Percentiles rank a stretch among this genome's conserved stretches.
Evolutionary conservation across 2,113 vertebrate genomes (phyloP).

Genomic region (Lagopus leucura): DNA sequence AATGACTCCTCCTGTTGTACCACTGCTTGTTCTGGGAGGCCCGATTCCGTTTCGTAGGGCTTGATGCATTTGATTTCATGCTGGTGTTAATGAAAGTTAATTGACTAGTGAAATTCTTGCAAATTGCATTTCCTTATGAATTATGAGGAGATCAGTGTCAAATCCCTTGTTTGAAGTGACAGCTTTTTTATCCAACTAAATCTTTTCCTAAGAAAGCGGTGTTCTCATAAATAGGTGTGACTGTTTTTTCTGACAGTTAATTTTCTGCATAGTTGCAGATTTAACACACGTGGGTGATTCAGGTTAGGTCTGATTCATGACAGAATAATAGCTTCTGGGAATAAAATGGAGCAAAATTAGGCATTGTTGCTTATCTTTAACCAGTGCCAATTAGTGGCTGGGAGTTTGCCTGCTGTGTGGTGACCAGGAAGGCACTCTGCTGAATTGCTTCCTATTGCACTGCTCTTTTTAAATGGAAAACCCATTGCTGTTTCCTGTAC

Average conservation of each 20-base stretch:
- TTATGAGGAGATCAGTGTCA: not conserved
- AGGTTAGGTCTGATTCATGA: not conserved
- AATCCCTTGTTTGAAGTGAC: not conserved
- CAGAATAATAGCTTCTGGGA: not conserved
- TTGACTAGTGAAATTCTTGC: not conserved
- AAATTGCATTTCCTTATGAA: not conserved
- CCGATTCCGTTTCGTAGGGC: not conserved
- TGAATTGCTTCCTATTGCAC: conserved; percentile 45
- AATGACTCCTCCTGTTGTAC: not conserved
- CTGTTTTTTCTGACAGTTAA: not conserved
- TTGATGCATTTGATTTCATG: not conserved
- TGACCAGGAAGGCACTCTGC: not conserved
- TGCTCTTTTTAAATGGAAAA: not conserved
- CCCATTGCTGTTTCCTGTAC: not conserved
- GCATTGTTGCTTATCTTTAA: not conserved
- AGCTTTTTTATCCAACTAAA: not conserved
- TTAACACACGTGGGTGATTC: not conserved
- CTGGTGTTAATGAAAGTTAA: not conserved
- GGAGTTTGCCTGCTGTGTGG: not conserved
- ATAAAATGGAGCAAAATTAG: not conserved
- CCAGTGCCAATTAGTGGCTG: not conserved
- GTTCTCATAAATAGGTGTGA: not conserved
- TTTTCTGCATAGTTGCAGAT: conserved; percentile 25
- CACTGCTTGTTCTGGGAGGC: not conserved
- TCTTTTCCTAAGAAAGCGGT: not conserved